phyloP scores from a whole-genome alignment of 2,113 vertebrate species.

The Alethe castanea region DNA sequence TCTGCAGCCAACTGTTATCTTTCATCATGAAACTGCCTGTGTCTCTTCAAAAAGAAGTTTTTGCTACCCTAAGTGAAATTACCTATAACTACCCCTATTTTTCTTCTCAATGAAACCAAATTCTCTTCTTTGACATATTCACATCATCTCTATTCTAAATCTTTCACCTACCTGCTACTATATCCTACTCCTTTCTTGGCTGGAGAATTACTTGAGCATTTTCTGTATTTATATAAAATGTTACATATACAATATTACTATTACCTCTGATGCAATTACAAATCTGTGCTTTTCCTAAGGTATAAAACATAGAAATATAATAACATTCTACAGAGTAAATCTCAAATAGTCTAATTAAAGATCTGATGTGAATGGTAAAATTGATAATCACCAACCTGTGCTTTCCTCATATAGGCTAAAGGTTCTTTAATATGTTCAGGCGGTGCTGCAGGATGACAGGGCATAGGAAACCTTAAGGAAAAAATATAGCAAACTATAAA shows the following conservation, averaged over 20 bases:
- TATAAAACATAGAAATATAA: background rate
- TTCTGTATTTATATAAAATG: background rate
- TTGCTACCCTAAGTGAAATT: background rate
- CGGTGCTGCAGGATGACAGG: constrained; percentile 80
- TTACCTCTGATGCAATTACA: background rate
- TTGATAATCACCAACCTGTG: constrained; percentile 82
- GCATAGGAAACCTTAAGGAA: constrained; percentile 79
- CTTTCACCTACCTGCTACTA: background rate
- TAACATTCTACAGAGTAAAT: background rate
- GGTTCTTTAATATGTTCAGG: constrained; percentile 93
- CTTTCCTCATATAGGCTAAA: constrained; percentile 92
- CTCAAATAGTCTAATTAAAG: background rate
- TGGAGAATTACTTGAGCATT: background rate
- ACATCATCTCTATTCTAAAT: background rate
- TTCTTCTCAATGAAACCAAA: background rate
- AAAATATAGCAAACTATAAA: constrained; percentile 1
- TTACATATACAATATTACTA: background rate
- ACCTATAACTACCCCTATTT: background rate
- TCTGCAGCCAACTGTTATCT: background rate
- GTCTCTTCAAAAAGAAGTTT: background rate
- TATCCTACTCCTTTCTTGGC: background rate
- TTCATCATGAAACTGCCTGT: background rate
- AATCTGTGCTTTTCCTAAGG: background rate
- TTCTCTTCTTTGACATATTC: background rate
- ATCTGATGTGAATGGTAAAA: background rate